Evolutionary conservation across 2,888 invertebrate genomes (phyloP).

Genomic region (Orthosia gothica): DNA sequence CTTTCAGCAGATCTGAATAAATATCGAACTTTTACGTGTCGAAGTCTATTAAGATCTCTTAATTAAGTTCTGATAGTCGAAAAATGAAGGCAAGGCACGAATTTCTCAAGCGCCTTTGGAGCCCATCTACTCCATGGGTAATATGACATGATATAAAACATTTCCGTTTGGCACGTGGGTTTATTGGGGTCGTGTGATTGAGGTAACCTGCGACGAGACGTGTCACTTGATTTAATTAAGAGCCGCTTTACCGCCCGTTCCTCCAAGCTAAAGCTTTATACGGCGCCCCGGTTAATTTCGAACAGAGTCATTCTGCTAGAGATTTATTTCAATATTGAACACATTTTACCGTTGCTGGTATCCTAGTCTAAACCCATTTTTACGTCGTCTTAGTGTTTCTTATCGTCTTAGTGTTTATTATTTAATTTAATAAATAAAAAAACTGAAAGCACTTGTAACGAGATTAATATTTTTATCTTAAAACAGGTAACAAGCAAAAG

Average conservation of each 20-base stretch:
- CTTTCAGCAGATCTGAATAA: background rate
- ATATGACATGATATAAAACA: constrained; percentile 78
- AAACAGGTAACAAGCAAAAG: constrained; percentile 61
- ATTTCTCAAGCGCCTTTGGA: constrained; percentile 27
- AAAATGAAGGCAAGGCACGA: constrained; percentile 12
- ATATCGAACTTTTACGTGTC: background rate
- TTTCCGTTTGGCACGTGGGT: constrained; percentile 83
- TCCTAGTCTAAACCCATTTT: constrained; percentile 19
- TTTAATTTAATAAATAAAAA: background rate
- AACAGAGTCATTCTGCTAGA: constrained; percentile 85
- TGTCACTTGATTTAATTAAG: constrained; percentile 92
- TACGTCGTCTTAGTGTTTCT: constrained; percentile 11
- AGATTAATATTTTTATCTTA: constrained; percentile 15
- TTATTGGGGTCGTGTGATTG: constrained; percentile 91
- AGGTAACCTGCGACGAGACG: constrained; percentile 89
- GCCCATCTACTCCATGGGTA: constrained; percentile 52
- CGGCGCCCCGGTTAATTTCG: constrained; percentile 86
- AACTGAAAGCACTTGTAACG: constrained; percentile 4
- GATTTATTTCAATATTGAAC: constrained; percentile 89
- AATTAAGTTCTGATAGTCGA: constrained; percentile 5
- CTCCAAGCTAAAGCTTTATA: constrained; percentile 86
- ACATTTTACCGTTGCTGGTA: constrained; percentile 66
- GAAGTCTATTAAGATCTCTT: background rate
- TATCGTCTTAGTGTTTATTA: constrained; percentile 6
- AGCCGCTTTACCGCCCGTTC: constrained; percentile 89